Base-by-base conservation (phyloP, 2,888 invertebrate species). In the Lycophotia porphyrea region DNA sequence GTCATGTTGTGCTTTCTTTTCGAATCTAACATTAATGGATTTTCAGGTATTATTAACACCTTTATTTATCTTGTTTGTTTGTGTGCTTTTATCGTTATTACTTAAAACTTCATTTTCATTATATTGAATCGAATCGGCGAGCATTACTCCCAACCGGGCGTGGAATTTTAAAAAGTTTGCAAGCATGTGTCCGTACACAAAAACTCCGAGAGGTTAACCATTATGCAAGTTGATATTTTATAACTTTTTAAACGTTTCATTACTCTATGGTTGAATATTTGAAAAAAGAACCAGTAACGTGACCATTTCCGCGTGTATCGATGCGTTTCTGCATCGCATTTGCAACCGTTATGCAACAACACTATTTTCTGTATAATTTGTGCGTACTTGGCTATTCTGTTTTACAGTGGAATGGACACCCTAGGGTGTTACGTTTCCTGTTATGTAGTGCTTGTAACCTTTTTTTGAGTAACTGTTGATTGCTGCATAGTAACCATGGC, bases 341-440 rank as follows among this genome's bases (percentile, higher is more conserved):
- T 60, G 63, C 65, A 77, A 87, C 88, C 84, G 87, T 87, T 87
- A 88, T 42, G 72, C 66, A 81, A 84, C 80, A 80, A 78, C 84
- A 76, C 58, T 67, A 68, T 82, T 64, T 81, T 69, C 73, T 76
- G 86, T 83, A 78, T 84, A 85, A 80, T 84, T 84, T 86, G 86
- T 78, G 71, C 61, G 78, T 77, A 82, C 83, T 82, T 85, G 55
- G 63, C 18, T 55, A 75, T 86, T 79, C 70, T 49, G 64, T 84
- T 84, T 86, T 79, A 84, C 84, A 84, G 47, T 86, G 86, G 64
- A 83, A 70, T 86, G 86, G 86, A 71, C 84, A 84, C 84, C 84
- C 84, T 86, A 73, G 83, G 74, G 83, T 74, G 69, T 81, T 71
- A 71, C 42, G 60, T 71, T 85, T 83, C 86, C 86, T 85, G 83